Percentiles rank a stretch among this genome's conserved stretches.
These are phyloP conservation scores for Tetragonisca angustula DNA, from an alignment of 2,888 invertebrate species.

Conservation along the genomic window DNA sequence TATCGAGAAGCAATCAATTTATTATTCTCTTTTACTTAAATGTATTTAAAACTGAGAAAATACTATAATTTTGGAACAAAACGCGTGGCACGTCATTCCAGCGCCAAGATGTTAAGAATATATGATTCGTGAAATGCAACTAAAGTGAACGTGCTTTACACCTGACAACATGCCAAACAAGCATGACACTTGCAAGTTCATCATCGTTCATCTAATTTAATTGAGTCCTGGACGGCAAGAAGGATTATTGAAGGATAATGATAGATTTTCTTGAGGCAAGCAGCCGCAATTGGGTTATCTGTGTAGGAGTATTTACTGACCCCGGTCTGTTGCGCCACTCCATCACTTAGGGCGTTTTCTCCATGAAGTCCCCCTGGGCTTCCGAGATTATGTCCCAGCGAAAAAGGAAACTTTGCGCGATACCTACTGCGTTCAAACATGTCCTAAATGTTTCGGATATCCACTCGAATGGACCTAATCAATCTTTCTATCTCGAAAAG, in stretches of 20 bases:
- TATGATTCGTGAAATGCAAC: no score
- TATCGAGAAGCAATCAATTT: no score
- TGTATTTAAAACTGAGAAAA: no score
- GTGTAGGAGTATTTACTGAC: conserved; percentile 53
- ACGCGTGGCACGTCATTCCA: no score
- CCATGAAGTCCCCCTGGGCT: conserved; percentile 69
- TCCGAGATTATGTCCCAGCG: conserved; percentile 58
- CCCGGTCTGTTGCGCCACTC: conserved; percentile 69
- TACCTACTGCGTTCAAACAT: conserved; percentile 26
- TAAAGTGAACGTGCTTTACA: background rate
- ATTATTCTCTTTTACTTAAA: no score
- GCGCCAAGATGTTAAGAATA: no score
- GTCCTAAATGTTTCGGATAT: conserved; percentile 42
- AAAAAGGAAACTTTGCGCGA: conserved; percentile 50
- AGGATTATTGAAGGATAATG: conserved; percentile 67
- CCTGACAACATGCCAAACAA: background rate
- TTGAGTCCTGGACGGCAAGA: conserved; percentile 23
- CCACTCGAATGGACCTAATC: conserved; percentile 39
- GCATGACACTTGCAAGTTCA: background rate
- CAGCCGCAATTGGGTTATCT: conserved; percentile 51
- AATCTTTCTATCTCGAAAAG: conserved; percentile 51
- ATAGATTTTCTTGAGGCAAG: conserved; percentile 62
- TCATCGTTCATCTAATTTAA: conserved; percentile 48
- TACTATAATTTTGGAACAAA: no score
- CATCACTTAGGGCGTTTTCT: conserved; percentile 79